Conservation (phyloP, 1,140 invertebrate species). For the Mactra quadrangularis region DNA sequence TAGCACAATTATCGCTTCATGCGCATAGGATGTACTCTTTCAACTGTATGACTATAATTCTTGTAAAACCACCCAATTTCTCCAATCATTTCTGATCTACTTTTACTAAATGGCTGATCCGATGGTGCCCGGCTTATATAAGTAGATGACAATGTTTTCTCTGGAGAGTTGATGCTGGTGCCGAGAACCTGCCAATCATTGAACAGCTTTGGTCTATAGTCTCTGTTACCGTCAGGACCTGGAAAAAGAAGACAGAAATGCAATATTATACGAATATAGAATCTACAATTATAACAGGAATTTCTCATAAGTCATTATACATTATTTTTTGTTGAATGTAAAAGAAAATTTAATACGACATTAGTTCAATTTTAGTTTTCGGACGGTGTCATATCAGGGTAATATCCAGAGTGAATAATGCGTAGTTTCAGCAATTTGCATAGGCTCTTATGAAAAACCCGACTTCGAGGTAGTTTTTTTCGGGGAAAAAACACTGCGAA, state of each 20-base stretch:
- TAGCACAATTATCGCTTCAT: slow-evolving; percentile 17
- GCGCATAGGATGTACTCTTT: not conserved
- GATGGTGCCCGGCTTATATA: slow-evolving; percentile 50
- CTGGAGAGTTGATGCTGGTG: slow-evolving; percentile 16
- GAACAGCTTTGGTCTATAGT: slow-evolving; percentile 28
- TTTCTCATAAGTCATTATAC: too few species aligned
- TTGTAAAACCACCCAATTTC: slow-evolving; percentile 59
- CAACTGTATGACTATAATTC: slow-evolving; percentile 26
- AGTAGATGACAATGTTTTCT: slow-evolving; percentile 54
- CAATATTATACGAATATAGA: not conserved
- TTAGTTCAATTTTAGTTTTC: too few species aligned
- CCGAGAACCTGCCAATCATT: slow-evolving; percentile 48
- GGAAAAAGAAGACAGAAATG: not conserved
- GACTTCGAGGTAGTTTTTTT: too few species aligned
- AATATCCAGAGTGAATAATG: too few species aligned
- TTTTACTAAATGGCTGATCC: slow-evolving; percentile 25
- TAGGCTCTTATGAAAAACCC: too few species aligned
- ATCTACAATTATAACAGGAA: not conserved
- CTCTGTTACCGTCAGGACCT: slow-evolving; percentile 45
- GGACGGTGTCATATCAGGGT: too few species aligned
- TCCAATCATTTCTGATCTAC: slow-evolving; percentile 4
- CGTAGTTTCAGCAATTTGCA: too few species aligned
- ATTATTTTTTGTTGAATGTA: too few species aligned
- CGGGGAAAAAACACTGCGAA: too few species aligned
- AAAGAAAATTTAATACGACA: too few species aligned